Evolutionary conservation across 2,888 invertebrate species (phyloP).

Genomic region (Mythimna pallens): DNA sequence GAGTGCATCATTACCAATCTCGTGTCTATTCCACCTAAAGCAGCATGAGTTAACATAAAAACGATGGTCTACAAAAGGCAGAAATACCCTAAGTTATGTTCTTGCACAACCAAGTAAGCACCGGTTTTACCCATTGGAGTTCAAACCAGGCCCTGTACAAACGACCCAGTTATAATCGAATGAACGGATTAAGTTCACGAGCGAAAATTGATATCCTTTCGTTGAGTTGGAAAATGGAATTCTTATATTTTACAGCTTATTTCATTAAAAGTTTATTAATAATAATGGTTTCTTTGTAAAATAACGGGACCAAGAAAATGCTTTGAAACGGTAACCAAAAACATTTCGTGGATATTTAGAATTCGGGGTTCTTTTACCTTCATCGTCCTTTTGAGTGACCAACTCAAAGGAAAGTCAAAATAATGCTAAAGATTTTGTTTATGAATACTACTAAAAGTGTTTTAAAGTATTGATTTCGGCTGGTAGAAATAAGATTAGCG

Average conservation of each 20-base stretch:
- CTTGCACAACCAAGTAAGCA: conserved; percentile 3
- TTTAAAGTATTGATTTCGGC: conserved; percentile 3
- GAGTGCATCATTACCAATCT: too few relatives aligned
- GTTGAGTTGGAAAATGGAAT: conserved; percentile 1
- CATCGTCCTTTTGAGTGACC: conserved; percentile 25
- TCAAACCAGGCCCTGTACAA: background rate
- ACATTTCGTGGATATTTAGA: conserved; percentile 27
- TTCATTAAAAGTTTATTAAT: conserved; percentile 22
- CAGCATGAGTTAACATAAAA: background rate
- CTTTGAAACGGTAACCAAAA: conserved; percentile 43
- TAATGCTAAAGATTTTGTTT: conserved; percentile 7
- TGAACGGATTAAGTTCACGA: conserved; percentile 27
- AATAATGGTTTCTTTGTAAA: conserved; percentile 12
- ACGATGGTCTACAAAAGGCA: background rate
- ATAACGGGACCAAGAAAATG: conserved; percentile 13
- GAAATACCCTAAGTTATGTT: background rate
- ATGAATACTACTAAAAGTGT: background rate
- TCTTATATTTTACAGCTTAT: conserved; percentile 6
- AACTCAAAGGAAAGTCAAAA: conserved; percentile 11
- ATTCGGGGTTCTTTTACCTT: background rate
- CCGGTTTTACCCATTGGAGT: background rate
- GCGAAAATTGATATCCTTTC: conserved; percentile 41
- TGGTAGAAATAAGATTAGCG: conserved; percentile 23
- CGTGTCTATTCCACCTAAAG: too few relatives aligned
- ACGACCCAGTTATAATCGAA: conserved; percentile 26